Evolutionary conservation across 2,888 invertebrate species (phyloP).

Genomic region (Yponomeuta sedellus): DNA sequence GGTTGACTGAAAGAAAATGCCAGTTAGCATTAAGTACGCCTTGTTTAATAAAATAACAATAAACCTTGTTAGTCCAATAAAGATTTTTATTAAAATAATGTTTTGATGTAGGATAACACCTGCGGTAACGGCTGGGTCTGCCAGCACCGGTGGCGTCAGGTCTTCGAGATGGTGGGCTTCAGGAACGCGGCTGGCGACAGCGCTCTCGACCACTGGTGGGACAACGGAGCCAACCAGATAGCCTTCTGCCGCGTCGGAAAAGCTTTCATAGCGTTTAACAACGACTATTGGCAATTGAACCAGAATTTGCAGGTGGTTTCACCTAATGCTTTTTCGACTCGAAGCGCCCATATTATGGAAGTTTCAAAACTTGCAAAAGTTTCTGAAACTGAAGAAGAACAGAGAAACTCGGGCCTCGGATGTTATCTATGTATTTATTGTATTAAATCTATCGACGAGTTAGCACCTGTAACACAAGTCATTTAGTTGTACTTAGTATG

Average conservation of each 20-base stretch:
- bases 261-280: slow-evolving; percentile 79
- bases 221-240: slow-evolving; percentile 84
- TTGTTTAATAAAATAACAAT: too few relatives aligned
- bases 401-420: too few relatives aligned
- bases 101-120: slow-evolving; percentile 40
- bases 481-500: too few relatives aligned
- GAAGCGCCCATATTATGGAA: too few relatives aligned
- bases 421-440: too few relatives aligned
- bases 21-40: too few relatives aligned
- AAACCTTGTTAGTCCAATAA: too few relatives aligned
- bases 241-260: slow-evolving; percentile 79
- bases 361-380: neutral
- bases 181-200: slow-evolving; percentile 79
- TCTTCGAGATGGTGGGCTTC: slow-evolving; percentile 84
- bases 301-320: slow-evolving; percentile 61
- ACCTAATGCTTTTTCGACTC: neutral
- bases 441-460: too few relatives aligned
- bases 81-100: neutral
- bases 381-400: too few relatives aligned
- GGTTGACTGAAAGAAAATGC: too few relatives aligned
- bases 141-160: slow-evolving; percentile 87
- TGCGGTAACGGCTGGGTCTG: slow-evolving; percentile 85
- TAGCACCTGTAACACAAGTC: too few relatives aligned
- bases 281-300: slow-evolving; percentile 66
- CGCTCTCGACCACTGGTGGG: slow-evolving; percentile 81